phyloP scores from a whole-genome alignment of 2,888 invertebrate genomes.

The Agrotis clavis region DNA sequence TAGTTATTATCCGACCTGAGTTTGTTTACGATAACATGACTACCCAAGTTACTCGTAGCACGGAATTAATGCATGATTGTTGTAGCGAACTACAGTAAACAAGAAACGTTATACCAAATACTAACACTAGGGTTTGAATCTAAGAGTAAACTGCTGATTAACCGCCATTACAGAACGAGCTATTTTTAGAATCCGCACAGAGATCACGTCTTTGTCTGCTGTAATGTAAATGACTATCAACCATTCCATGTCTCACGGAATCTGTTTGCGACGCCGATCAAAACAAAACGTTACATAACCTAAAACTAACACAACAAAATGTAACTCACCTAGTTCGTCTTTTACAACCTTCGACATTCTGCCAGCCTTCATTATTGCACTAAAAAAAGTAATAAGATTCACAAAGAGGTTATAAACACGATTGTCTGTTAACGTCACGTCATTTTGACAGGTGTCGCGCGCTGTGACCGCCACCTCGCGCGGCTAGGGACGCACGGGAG shows the following conservation, averaged over 20 bases:
- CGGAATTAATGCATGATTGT: conserved; percentile 73
- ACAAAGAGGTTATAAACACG: conserved; percentile 83
- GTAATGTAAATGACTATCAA: conserved; percentile 86
- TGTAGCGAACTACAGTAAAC: conserved; percentile 65
- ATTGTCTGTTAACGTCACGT: conserved; percentile 80
- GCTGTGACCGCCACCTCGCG: conserved; percentile 79
- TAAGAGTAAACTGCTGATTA: conserved; percentile 87
- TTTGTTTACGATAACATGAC: conserved; percentile 71
- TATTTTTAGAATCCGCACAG: conserved; percentile 89
- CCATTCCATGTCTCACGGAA: conserved; percentile 70
- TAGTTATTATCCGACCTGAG: conserved; percentile 55
- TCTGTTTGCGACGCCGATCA: conserved; percentile 72
- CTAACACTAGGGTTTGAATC: conserved; percentile 79
- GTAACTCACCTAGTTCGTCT: conserved; percentile 82
- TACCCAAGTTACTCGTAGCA: conserved; percentile 60
- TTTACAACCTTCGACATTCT: conserved; percentile 80
- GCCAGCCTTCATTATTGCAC: conserved; percentile 78
- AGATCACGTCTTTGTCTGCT: conserved; percentile 90
- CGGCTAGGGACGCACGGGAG: conserved; percentile 72
- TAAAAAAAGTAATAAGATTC: conserved; percentile 72
- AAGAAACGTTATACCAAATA: conserved; percentile 66
- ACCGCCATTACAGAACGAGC: conserved; percentile 84
- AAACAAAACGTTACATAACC: conserved; percentile 84
- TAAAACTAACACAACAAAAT: conserved; percentile 71
- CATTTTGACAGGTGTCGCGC: conserved; percentile 87